Evolutionary conservation across 2,797 vertebrate genomes (phyloP).

Genomic region (Anolis apletophallus): DNA sequence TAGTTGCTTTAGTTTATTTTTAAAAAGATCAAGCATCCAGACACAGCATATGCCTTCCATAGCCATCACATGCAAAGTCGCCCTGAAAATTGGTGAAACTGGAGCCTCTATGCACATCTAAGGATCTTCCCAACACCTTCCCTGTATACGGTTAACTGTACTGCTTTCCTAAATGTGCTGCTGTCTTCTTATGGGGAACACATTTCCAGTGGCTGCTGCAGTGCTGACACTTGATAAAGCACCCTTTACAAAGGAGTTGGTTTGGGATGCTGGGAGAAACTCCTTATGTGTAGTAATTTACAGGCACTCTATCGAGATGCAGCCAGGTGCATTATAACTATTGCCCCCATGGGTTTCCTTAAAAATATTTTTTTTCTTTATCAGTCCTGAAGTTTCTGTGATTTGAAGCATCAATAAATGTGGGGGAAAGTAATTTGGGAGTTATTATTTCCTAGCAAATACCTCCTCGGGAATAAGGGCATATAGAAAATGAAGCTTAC

Average conservation of each 20-base stretch:
- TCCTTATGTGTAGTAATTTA: slow-evolving; percentile 26
- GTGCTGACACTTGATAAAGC: not conserved
- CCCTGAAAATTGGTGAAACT: not conserved
- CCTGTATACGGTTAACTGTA: not conserved
- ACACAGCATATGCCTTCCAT: too few relatives aligned
- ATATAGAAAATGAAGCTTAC: slow-evolving; percentile 28
- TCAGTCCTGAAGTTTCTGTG: slow-evolving; percentile 16
- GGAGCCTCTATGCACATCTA: not conserved
- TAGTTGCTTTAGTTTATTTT: too few relatives aligned
- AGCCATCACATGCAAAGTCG: not conserved
- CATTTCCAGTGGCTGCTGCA: not conserved
- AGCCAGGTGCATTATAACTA: slow-evolving; percentile 11
- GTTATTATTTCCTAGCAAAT: slow-evolving; percentile 31
- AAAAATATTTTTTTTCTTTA: slow-evolving; percentile 20
- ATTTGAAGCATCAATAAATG: slow-evolving; percentile 24
- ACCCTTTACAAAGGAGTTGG: not conserved
- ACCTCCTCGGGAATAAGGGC: not conserved
- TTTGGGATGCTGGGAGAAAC: not conserved
- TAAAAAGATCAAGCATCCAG: too few relatives aligned
- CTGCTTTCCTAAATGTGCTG: not conserved
- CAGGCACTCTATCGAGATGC: not conserved
- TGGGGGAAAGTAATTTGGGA: slow-evolving; percentile 15
- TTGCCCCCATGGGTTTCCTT: slow-evolving; percentile 17
- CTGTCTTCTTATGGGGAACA: not conserved
- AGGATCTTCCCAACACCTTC: not conserved